Base-by-base conservation (phyloP, 2,113 vertebrate species). In the Synodontis membranacea region DNA sequence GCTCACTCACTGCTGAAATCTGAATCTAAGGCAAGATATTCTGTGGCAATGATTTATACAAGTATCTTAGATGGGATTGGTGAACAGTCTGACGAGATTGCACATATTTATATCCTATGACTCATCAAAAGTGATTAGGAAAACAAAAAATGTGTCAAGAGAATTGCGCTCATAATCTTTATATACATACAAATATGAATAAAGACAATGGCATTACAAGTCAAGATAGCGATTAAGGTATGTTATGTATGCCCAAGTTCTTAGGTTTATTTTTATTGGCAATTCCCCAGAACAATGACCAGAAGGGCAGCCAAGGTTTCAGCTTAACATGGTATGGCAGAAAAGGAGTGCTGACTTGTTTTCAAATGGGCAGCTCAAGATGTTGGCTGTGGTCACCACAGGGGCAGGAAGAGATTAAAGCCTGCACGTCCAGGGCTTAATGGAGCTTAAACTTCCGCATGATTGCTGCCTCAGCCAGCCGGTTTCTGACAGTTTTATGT, bases 21-120 rank as follows among this genome's bases (percentile, higher is more conserved):
- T 86, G 54, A 86, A 74, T 88, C 84, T 88, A 87, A 86, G 86
- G 86, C 86, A 86, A 76, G 80, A 80, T 88, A 75, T 86, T 84
- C 86, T 79, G 76, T 74, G 82, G 75, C 58, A 86, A 72, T 62
- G 81, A 82, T 84, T 85, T 84, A 39, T 80, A 86, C 68, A 88
- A 83, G 31, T 87, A 88, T 80, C 84, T 88, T 89, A 87, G 83
- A 87, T n/a, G 17, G 80, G 72, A 83, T 86, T 64, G 88, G 50
- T 86, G 54, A 87, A 80, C 74, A 91, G 91, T 80, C 52, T 90
- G 88, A 89, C 84, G 85, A 85, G 87, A 90, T 89, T 87, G 85
- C 82, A 92, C 87, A 64, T 66, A 52, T 66, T 34, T 52, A 78
- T 83, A 66, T 80, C 37, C 39, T 68, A 68, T 58, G 58, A 84